Evolutionary conservation across 2,113 vertebrate species (phyloP), one percentile per base, ranked within the genome.

Genomic region (Rhea pennata): DNA sequence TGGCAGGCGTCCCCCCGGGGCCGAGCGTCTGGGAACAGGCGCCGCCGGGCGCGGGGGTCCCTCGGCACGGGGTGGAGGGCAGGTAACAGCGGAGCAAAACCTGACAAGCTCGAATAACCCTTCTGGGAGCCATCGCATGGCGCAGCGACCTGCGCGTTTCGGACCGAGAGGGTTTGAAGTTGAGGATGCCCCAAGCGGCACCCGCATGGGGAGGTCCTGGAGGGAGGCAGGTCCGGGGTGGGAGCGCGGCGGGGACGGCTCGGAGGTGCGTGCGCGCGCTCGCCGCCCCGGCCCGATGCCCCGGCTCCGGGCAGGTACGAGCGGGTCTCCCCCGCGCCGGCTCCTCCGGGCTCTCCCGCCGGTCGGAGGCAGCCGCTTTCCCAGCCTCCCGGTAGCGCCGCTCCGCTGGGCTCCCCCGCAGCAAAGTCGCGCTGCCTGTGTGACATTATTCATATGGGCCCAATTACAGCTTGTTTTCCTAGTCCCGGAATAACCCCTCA

Each of bases 381-480:
- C 92, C 94, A 90, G 80, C 1, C 9, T 21, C 27, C 87, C 85
- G 22, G 94, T 94, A 96, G 94, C 92, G 2, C 22, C 19, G 78
- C 46, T 72, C 84, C 94, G 83, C 87, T 91, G 29, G 1, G 83
- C 94, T 94, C 84, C 82, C 86, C 84, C 10, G 40, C 90, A 88
- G 92, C 92, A 79, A 75, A 88, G 86, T 85, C 66, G 1, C 86
- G n/a, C 91, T 81, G 24, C 83, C 78, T 92, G 94, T 75, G 90
- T 61, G 75, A 93, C 96, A 94, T 93, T 65, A 91, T 95, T 91
- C 97, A 97, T 97, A 92, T 97, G 97, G 97, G 97, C 87, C 87
- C 87, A 96, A 97, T 97, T 97, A 97, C 89, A 93, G 78, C 90
- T 96, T 88, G 90, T 96, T 92, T 96, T 96, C 84, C 91, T 93